Evolutionary conservation across 1,140 invertebrate species (phyloP).

Genomic region (Hydropsyche tenuis): DNA sequence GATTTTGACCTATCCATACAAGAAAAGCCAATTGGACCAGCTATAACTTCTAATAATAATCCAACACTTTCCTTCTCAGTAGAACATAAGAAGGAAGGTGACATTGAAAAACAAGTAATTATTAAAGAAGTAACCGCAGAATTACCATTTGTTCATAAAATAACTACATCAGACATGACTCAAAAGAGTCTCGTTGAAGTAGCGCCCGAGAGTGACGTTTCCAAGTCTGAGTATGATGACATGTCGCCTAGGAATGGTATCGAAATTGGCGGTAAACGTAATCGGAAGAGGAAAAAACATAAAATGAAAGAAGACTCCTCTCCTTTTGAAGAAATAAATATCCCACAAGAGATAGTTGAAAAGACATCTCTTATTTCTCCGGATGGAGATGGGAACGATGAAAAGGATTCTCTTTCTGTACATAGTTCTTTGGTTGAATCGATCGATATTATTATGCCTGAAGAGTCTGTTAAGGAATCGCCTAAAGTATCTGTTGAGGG

Average conservation of each 20-base stretch:
- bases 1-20: slow-evolving; percentile 54
- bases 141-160: slow-evolving; percentile 46
- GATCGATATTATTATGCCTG: slow-evolving; percentile 64
- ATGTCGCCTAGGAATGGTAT: slow-evolving; percentile 56
- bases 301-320: slow-evolving; percentile 53
- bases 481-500: slow-evolving; percentile 57
- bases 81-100: slow-evolving; percentile 50
- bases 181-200: slow-evolving; percentile 26
- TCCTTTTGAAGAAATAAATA: slow-evolving; percentile 48
- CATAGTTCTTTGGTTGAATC: slow-evolving; percentile 68
- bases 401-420: slow-evolving; percentile 54
- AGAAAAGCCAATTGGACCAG: slow-evolving; percentile 52
- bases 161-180: slow-evolving; percentile 36
- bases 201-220: slow-evolving; percentile 47
- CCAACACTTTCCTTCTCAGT: slow-evolving; percentile 51
- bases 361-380: slow-evolving; percentile 47
- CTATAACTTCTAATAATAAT: slow-evolving; percentile 29
- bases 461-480: slow-evolving; percentile 55
- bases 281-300: slow-evolving; percentile 63
- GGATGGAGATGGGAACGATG: slow-evolving; percentile 49
- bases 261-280: slow-evolving; percentile 57
- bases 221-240: slow-evolving; percentile 53
- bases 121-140: slow-evolving; percentile 43
- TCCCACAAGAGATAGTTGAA: slow-evolving; percentile 44
- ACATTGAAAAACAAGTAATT: slow-evolving; percentile 40